Conservation (phyloP, 2,888 invertebrate genomes). For the Peribatodes rhomboidaria region DNA sequence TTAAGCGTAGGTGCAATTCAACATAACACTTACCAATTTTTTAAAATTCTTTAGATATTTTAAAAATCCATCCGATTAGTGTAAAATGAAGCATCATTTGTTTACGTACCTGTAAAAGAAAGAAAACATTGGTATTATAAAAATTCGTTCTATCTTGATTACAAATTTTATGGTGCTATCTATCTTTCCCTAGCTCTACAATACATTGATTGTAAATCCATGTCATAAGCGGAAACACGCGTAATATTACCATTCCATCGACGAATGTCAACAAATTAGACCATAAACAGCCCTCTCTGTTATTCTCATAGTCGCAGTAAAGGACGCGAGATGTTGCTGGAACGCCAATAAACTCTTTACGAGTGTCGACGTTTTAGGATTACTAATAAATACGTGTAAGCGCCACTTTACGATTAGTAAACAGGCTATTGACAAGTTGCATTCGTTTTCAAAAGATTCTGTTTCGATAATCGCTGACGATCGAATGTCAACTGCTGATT, state of each 20-base stretch:
- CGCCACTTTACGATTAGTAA: not conserved
- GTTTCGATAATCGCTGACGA: too few relatives aligned
- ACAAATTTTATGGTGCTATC: too few relatives aligned
- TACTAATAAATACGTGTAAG: constrained; percentile 22
- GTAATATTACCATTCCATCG: constrained; percentile 5
- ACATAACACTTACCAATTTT: not conserved
- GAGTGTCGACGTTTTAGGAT: constrained; percentile 16
- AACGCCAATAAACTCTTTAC: constrained; percentile 23
- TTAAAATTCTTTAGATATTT: not conserved
- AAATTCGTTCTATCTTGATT: too few relatives aligned
- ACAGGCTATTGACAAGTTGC: too few relatives aligned
- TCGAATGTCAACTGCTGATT: too few relatives aligned
- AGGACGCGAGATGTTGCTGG: constrained; percentile 16
- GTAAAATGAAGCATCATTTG: not conserved
- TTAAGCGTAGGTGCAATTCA: too few relatives aligned
- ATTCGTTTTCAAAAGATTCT: too few relatives aligned
- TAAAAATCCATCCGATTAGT: not conserved
- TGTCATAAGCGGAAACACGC: constrained; percentile 13
- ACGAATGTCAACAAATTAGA: constrained; percentile 18
- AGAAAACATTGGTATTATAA: not conserved
- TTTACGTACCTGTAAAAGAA: constrained; percentile 8
- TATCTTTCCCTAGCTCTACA: not conserved
- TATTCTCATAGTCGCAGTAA: constrained; percentile 3
- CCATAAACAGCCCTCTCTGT: constrained; percentile 12
- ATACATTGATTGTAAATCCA: not conserved